phyloP scores from a whole-genome alignment of 2,888 invertebrate species.

The Nomada ruficornis region DNA sequence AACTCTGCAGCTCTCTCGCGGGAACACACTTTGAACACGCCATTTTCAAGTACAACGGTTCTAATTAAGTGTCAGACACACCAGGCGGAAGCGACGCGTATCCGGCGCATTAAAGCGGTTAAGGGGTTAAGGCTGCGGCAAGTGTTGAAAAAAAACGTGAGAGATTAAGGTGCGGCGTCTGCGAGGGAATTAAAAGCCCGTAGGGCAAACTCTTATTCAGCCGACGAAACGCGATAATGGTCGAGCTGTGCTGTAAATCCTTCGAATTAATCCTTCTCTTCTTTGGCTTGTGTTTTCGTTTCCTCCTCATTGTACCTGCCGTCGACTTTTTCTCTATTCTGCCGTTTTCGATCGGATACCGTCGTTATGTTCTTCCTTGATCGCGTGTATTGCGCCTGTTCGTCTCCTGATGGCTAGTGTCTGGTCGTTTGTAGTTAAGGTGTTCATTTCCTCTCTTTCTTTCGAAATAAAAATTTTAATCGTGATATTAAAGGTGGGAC shows the following conservation, averaged over 20 bases:
- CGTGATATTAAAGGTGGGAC: too few species aligned
- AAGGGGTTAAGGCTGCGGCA: conserved; percentile 69
- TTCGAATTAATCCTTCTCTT: conserved; percentile 70
- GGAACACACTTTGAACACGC: conserved; percentile 58
- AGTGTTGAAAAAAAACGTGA: conserved; percentile 61
- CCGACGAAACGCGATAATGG: conserved; percentile 74
- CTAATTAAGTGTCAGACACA: conserved; percentile 74
- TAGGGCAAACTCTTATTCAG: conserved; percentile 72
- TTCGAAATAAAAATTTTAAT: background rate
- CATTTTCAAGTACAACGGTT: conserved; percentile 66
- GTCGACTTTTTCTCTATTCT: conserved; percentile 32
- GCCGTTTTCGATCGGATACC: conserved; percentile 12
- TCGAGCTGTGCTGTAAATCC: conserved; percentile 73
- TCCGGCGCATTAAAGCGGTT: conserved; percentile 71
- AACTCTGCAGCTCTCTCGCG: conserved; percentile 33
- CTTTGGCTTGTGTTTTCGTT: conserved; percentile 41
- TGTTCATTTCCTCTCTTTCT: background rate
- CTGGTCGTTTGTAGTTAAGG: background rate
- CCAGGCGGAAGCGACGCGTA: conserved; percentile 67
- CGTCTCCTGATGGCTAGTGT: background rate
- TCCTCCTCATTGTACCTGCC: conserved; percentile 41
- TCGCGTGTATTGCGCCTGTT: conserved; percentile 11
- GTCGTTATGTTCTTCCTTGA: conserved; percentile 3
- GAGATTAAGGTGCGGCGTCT: conserved; percentile 62
- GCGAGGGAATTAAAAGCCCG: conserved; percentile 71